Conservation (phyloP, 1,140 invertebrate genomes). For the Zaprionus ornatus region DNA sequence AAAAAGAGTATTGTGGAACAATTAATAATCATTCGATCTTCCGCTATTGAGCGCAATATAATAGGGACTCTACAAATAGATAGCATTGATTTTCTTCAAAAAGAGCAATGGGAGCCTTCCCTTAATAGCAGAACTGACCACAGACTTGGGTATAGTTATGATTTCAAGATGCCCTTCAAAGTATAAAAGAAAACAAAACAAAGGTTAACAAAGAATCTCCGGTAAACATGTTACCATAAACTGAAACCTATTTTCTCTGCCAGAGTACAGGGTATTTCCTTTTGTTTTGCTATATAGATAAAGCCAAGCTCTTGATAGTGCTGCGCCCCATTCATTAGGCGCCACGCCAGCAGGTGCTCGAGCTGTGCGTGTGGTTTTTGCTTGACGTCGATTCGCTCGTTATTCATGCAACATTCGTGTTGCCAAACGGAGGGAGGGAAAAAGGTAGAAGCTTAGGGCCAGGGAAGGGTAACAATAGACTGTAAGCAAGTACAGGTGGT, state of each 20-base stretch:
- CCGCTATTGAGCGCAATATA: too few relatives aligned
- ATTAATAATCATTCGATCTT: too few relatives aligned
- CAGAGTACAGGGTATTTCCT: not conserved
- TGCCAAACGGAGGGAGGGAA: conserved; percentile 1
- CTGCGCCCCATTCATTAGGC: conserved; percentile 19
- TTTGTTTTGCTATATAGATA: not conserved
- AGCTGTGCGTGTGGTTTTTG: not conserved
- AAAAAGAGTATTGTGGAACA: too few relatives aligned
- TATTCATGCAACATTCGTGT: conserved; percentile 26
- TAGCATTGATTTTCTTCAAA: too few relatives aligned
- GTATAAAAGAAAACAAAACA: not conserved
- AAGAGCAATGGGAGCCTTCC: too few relatives aligned
- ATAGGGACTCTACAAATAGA: too few relatives aligned
- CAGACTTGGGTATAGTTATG: too few relatives aligned
- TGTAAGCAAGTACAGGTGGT: conserved; percentile 47
- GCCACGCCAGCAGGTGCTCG: not conserved
- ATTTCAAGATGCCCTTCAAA: too few relatives aligned
- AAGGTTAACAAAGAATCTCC: too few relatives aligned
- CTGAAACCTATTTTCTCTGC: not conserved
- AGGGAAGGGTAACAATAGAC: conserved; percentile 4
- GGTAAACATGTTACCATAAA: not conserved
- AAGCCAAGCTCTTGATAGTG: conserved; percentile 10
- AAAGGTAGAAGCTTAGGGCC: too few relatives aligned
- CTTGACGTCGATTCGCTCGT: not conserved
- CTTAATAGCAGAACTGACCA: too few relatives aligned